A percentile compares a stretch with the other conserved stretches of the same genome.
Conservation (phyloP, 2,113 vertebrate genomes). For the Coreoperca whiteheadi region DNA sequence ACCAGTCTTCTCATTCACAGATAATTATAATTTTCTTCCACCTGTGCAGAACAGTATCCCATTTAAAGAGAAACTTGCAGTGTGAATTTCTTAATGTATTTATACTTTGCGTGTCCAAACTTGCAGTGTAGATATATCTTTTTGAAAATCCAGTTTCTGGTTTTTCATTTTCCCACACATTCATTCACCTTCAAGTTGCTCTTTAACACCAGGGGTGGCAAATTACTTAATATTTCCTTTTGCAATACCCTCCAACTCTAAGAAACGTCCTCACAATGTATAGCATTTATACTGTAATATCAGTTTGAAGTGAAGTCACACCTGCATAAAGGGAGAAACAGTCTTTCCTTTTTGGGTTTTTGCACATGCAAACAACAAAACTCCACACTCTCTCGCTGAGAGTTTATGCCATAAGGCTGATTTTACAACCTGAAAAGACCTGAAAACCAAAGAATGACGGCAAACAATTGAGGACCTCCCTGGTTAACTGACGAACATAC, state of each 20-base stretch:
- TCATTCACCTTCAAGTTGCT: background rate
- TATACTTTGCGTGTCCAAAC: background rate
- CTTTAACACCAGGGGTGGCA: background rate
- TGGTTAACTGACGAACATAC: background rate
- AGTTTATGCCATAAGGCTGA: background rate
- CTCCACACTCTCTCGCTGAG: background rate
- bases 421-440: background rate
- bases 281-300: background rate
- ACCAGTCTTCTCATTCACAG: background rate
- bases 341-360: background rate
- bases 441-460: conserved; percentile 3
- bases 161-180: background rate
- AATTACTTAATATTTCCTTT: background rate
- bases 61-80: background rate
- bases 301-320: background rate
- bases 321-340: background rate
- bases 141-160: too few relatives aligned
- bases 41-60: background rate
- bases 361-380: background rate
- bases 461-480: background rate
- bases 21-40: background rate
- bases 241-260: background rate
- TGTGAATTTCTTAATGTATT: background rate
- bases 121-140: background rate
- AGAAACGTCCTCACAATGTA: background rate